A percentile compares a stretch with the other conserved stretches of the same genome.
Conservation (phyloP, 2,888 invertebrate genomes). For the Alviniconcha strummeri region DNA sequence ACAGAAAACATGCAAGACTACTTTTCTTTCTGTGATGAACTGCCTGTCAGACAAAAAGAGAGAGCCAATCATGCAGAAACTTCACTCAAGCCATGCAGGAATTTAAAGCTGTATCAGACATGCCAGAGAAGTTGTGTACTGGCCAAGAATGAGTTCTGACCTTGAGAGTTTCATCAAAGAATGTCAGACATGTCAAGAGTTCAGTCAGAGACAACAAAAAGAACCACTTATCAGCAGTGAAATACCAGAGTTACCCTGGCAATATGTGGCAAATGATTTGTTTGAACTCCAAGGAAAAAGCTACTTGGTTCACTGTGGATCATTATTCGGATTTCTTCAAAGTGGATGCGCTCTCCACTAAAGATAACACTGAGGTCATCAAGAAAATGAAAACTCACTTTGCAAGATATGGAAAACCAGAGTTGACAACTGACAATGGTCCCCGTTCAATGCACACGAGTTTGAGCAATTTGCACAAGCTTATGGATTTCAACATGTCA, state of each 20-base stretch:
- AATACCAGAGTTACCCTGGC: constrained; percentile 7
- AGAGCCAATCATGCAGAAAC: neutral
- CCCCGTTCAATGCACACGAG: neutral
- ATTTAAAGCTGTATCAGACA: constrained; percentile 1
- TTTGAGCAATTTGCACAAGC: neutral
- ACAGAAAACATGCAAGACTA: neutral
- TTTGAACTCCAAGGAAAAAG: neutral
- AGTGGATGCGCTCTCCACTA: neutral
- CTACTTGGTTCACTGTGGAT: constrained; percentile 3
- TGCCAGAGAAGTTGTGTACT: constrained; percentile 1
- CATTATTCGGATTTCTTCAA: constrained; percentile 17
- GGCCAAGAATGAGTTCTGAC: constrained; percentile 15
- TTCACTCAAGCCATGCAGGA: constrained; percentile 16
- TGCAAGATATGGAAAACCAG: neutral
- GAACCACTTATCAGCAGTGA: constrained; percentile 14
- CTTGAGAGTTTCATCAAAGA: constrained; percentile 7
- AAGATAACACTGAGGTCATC: neutral
- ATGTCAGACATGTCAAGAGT: neutral
- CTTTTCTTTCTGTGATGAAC: constrained; percentile 5
- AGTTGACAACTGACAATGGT: no score
- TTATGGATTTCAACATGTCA: neutral
- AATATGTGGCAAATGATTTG: neutral
- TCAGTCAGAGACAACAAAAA: neutral
- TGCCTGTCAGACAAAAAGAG: neutral
- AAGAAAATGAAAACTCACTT: neutral